These are phyloP conservation scores for Ecliptopera silaceata DNA, from an alignment of 2,888 invertebrate genomes.

Conservation along the genomic window DNA sequence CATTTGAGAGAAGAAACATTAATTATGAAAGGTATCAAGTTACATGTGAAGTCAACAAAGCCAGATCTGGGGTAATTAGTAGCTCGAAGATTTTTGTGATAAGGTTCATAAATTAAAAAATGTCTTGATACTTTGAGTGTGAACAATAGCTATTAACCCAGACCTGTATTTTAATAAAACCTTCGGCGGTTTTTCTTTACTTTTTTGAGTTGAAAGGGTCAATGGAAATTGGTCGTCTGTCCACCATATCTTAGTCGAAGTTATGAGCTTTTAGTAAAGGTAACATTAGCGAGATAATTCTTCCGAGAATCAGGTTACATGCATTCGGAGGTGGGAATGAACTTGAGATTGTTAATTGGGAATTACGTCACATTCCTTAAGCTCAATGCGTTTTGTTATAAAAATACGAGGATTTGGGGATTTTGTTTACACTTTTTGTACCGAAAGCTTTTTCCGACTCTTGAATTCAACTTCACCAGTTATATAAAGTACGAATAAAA, in stretches of 20 bases:
- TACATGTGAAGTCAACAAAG: constrained; percentile 47
- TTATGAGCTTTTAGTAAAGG: constrained; percentile 50
- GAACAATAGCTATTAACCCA: constrained; percentile 39
- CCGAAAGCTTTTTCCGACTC: neutral
- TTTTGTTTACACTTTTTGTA: neutral
- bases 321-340: constrained; percentile 50
- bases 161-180: constrained; percentile 23
- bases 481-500: no score
- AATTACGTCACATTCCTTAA: constrained; percentile 46
- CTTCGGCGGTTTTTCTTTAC: neutral
- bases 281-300: constrained; percentile 68
- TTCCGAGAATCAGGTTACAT: constrained; percentile 63
- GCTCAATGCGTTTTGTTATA: constrained; percentile 55
- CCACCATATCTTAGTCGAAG: constrained; percentile 61
- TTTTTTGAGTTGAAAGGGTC: constrained; percentile 24
- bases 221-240: constrained; percentile 48
- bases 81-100: constrained; percentile 48
- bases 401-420: constrained; percentile 41
- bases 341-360: constrained; percentile 67
- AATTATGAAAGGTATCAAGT: constrained; percentile 49
- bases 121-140: constrained; percentile 35
- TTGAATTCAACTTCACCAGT: neutral
- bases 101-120: constrained; percentile 38
- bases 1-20: constrained; percentile 41
- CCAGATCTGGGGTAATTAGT: constrained; percentile 56